Conservation (phyloP, 1,140 invertebrate genomes). For the Euglossa dilemma region DNA sequence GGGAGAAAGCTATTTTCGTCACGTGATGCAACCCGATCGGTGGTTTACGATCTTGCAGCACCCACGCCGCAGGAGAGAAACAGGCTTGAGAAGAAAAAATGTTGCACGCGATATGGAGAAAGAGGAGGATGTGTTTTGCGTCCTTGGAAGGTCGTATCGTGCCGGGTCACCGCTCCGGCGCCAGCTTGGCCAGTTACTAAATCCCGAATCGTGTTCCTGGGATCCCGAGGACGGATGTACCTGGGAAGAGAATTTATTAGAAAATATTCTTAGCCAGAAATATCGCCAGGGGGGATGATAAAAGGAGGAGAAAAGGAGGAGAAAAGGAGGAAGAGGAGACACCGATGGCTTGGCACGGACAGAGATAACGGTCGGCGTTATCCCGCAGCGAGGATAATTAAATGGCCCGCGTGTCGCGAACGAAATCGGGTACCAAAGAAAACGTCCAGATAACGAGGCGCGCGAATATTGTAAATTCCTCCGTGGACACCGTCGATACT, state of each 20-base stretch:
- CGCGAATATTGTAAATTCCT: slow-evolving; percentile 29
- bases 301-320: neutral
- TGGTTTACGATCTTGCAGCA: slow-evolving; percentile 59
- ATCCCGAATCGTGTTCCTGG: slow-evolving; percentile 58
- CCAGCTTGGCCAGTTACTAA: slow-evolving; percentile 54
- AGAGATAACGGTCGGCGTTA: slow-evolving; percentile 41
- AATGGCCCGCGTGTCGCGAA: slow-evolving; percentile 28
- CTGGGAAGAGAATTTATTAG: slow-evolving; percentile 39
- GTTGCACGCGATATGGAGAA: slow-evolving; percentile 46
- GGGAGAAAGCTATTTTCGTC: slow-evolving; percentile 66
- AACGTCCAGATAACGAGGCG: slow-evolving; percentile 12
- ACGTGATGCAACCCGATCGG: slow-evolving; percentile 64
- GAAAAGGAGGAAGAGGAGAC: neutral
- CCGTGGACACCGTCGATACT: neutral
- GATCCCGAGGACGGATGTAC: slow-evolving; percentile 32
- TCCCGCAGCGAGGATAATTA: slow-evolving; percentile 53
- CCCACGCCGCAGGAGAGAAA: slow-evolving; percentile 41
- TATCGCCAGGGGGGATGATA: slow-evolving; percentile 4
- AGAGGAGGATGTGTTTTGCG: slow-evolving; percentile 58
- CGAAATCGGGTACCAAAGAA: slow-evolving; percentile 24
- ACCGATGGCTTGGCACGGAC: neutral
- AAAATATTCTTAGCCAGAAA: slow-evolving; percentile 54
- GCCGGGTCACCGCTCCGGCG: slow-evolving; percentile 65
- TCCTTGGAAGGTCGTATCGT: slow-evolving; percentile 71
- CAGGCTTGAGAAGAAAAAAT: slow-evolving; percentile 15